These are phyloP conservation scores for Eristalis arbustorum DNA, from an alignment of 2,888 invertebrate genomes.

Conservation along the genomic window DNA sequence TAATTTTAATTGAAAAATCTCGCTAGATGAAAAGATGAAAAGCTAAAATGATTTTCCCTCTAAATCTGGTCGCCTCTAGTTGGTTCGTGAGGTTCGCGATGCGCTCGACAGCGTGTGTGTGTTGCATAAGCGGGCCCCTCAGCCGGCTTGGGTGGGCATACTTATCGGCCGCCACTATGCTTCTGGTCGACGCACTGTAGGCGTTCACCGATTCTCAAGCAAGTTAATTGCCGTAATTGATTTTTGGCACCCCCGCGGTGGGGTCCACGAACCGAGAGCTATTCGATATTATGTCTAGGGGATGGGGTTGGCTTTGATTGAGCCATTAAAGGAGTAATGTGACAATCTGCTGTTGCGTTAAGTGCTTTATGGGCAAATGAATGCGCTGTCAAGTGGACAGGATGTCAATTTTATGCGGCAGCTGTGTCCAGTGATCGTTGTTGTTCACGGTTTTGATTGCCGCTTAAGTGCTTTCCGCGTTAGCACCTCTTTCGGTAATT, in stretches of 20 bases:
- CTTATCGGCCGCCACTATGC: not conserved
- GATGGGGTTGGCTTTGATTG: slow-evolving; percentile 8
- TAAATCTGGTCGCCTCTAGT: not conserved
- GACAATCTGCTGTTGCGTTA: slow-evolving; percentile 3
- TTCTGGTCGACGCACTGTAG: not conserved
- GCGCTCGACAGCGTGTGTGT: not conserved
- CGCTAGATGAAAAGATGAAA: not conserved
- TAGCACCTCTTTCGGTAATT: not conserved
- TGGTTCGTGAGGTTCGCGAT: too few species aligned
- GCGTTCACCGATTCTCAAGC: not conserved
- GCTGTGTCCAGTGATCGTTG: not conserved
- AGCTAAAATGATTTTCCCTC: not conserved
- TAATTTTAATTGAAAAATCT: slow-evolving; percentile 26
- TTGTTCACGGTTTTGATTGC: not conserved
- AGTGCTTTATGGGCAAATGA: slow-evolving; percentile 2
- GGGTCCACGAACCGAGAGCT: slow-evolving; percentile 8
- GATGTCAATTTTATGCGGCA: not conserved
- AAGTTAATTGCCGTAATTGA: slow-evolving; percentile 16
- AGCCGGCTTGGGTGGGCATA: not conserved
- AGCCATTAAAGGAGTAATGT: slow-evolving; percentile 6
- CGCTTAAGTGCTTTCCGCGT: not conserved
- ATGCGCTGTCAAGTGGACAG: not conserved
- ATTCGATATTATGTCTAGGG: not conserved
- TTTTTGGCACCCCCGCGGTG: not conserved
- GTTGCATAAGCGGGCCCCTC: not conserved